phyloP scores from a whole-genome alignment of 2,113 vertebrate species.

The Cinclus cinclus region DNA sequence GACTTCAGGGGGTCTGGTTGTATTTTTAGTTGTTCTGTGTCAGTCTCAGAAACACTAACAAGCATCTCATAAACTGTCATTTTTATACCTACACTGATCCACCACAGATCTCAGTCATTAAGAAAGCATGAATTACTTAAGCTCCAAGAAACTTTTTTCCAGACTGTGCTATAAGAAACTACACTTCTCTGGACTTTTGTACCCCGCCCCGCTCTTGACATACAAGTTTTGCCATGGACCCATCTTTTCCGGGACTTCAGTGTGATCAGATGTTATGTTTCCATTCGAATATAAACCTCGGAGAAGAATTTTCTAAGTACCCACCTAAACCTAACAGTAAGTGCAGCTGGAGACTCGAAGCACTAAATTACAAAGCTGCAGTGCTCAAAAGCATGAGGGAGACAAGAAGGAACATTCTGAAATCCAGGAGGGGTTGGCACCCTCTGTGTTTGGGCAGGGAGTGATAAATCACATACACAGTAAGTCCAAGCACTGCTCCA shows the following conservation, averaged over 20 bases:
- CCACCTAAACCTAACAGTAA: background rate
- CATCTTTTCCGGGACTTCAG: background rate
- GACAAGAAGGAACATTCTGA: background rate
- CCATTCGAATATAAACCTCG: background rate
- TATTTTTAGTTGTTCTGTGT: background rate
- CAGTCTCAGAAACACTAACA: background rate
- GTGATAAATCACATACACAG: background rate
- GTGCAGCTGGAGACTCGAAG: background rate
- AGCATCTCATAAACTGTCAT: background rate
- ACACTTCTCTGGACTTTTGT: background rate
- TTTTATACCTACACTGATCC: background rate
- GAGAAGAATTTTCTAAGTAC: background rate
- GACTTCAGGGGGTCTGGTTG: background rate
- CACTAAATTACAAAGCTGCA: slow-evolving; percentile 9
- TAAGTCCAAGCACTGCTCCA: background rate
- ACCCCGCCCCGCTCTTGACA: background rate
- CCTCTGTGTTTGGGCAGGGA: background rate
- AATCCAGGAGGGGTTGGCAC: background rate
- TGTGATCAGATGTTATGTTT: background rate
- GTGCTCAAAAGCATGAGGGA: background rate
- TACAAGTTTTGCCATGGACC: background rate
- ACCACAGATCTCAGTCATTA: background rate
- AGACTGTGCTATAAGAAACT: background rate
- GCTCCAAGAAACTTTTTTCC: background rate
- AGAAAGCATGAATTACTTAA: background rate